phyloP scores from a whole-genome alignment of 2,113 vertebrate species.

The Cochlearius cochlearius region DNA sequence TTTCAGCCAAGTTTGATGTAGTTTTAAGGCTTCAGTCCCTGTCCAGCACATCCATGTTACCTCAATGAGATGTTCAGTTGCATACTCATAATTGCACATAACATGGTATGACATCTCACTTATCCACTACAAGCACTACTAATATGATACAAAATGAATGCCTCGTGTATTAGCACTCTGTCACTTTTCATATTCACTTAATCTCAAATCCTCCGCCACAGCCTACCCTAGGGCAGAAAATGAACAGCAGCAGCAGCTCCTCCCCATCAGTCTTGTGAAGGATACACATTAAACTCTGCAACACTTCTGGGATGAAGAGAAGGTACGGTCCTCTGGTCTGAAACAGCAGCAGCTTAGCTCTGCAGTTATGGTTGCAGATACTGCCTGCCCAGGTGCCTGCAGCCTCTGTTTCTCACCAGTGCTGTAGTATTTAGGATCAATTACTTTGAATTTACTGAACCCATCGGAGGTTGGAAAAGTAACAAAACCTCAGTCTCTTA shows the following conservation, averaged over 20 bases:
- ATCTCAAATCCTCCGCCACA: not conserved
- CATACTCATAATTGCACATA: not conserved
- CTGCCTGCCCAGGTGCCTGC: not conserved
- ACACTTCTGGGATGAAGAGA: not conserved
- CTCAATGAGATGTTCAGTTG: not conserved
- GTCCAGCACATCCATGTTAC: not conserved
- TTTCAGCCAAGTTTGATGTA: not conserved
- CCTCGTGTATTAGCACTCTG: slow-evolving; percentile 57
- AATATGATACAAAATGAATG: slow-evolving; percentile 49
- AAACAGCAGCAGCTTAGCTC: not conserved
- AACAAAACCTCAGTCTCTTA: not conserved
- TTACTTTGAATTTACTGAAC: not conserved
- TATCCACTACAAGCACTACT: slow-evolving; percentile 20
- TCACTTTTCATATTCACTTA: slow-evolving; percentile 47
- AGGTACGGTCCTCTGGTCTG: not conserved
- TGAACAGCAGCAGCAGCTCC: not conserved
- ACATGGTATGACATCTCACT: slow-evolving; percentile 32
- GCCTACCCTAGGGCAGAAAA: not conserved
- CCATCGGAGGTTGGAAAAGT: not conserved
- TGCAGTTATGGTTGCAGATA: accelerated
- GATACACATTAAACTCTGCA: not conserved
- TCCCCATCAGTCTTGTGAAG: not conserved
- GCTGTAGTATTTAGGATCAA: accelerated
- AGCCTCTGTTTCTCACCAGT: not conserved
- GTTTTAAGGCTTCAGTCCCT: not conserved